Base-by-base conservation (phyloP, 2,797 vertebrate species). In the Melanotaenia parkinsoni region DNA sequence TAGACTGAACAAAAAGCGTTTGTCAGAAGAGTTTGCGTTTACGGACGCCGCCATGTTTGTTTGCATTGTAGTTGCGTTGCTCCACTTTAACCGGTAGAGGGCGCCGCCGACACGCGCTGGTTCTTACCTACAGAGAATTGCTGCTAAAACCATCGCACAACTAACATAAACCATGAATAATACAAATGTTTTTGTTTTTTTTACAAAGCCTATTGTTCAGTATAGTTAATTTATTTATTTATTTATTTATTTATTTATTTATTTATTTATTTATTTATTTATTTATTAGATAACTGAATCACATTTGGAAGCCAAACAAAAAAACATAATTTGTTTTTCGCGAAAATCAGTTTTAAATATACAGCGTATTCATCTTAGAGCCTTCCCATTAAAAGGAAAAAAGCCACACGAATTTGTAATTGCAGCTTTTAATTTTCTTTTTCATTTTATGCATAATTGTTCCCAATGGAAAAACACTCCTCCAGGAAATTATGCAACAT, bases 11-110 rank as follows among this genome's bases (percentile, higher is more conserved):
- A 60, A 20, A 37, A 5, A 2, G 24, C 0, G 26, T 24, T 3
- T 0, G 1, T 9, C 4, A 50, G 45, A 5, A 0, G 8, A 10
- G 67, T 1, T 3, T 1, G 1, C 3, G 12, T 9, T 56, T 38
- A 0, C 0, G 76, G 68, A 1, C 56, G 86, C 5, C 88, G 89
- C 90, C 90, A 92, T 92, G 32, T 87, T 89, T 71, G 1, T 59
- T 71, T 3, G 47, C 24, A 0, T 1, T 63, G 61, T 70, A 57
- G 61, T 24, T 86, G 88, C 50, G 71, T 7, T 66, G 37, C 63
- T 33, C 3, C 0, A 0, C 5, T 0, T 14, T 1, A 0, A 43
- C 11, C 92, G 35, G 0, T 58, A 87, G 91, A 43, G 58, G 89
- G 86, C 72, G 89, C 80, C 5, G 69, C 6, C 22, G 20, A 4